Evolutionary conservation across 2,888 invertebrate genomes (phyloP).

Genomic region (Uropetala carovei): DNA sequence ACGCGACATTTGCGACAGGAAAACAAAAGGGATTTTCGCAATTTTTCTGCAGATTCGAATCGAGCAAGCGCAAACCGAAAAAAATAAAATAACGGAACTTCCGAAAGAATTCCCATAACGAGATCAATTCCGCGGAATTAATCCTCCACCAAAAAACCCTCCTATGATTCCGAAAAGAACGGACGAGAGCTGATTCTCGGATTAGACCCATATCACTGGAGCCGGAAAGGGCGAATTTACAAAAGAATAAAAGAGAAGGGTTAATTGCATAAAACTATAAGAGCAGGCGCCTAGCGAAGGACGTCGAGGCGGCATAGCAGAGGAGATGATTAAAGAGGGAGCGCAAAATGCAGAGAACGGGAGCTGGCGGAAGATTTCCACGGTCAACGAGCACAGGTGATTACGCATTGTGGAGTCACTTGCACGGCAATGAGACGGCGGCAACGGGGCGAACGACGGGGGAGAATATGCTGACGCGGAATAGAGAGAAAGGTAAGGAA

Average conservation of each 20-base stretch:
- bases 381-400: not conserved
- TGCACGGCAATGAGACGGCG: not conserved
- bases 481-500: no score
- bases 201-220: not conserved
- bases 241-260: not conserved
- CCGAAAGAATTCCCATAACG: not conserved
- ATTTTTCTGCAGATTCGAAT: no score
- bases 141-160: not conserved
- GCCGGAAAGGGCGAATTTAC: not conserved
- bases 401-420: not conserved
- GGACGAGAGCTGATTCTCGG: slow-evolving; percentile 12
- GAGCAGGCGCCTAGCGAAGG: not conserved
- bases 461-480: no score
- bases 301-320: not conserved
- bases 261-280: slow-evolving; percentile 17
- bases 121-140: not conserved
- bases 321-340: not conserved
- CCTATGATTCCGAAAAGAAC: not conserved
- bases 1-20: no score
- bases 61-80: no score
- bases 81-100: no score
- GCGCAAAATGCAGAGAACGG: no score
- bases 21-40: no score
- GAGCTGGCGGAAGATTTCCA: not conserved
- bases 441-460: no score